Percentiles rank a stretch among this genome's conserved stretches.
Conservation (phyloP, 2,113 vertebrate species). For the Chelonoidis abingdonii region DNA sequence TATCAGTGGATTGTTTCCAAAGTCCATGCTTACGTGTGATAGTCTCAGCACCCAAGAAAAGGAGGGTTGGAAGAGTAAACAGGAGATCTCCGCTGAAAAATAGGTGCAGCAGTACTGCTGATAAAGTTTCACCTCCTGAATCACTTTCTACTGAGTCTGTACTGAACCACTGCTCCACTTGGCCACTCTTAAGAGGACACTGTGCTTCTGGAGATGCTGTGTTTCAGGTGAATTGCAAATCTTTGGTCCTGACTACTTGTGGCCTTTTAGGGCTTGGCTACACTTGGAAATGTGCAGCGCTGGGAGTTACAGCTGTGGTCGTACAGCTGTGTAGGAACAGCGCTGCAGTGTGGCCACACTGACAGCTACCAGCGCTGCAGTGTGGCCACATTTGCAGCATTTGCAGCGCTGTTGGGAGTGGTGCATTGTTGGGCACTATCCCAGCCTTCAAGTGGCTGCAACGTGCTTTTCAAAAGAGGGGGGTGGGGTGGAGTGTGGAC, state of each 20-base stretch:
- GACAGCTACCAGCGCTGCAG: no score
- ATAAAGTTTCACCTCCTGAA: background rate
- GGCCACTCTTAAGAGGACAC: background rate
- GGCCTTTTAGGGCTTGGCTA: no score
- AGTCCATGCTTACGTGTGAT: background rate
- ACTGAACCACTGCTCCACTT: background rate
- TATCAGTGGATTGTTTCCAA: background rate
- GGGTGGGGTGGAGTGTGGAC: no score
- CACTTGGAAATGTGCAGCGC: no score
- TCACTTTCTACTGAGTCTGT: background rate
- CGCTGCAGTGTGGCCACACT: no score
- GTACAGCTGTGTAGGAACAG: no score
- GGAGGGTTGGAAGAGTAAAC: background rate
- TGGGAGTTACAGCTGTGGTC: no score
- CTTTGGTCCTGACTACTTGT: background rate
- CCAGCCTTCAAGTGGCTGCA: no score
- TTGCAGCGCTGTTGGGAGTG: no score
- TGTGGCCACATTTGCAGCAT: no score
- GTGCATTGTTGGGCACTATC: no score
- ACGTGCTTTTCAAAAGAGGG: no score
- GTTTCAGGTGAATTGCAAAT: background rate
- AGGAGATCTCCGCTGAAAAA: background rate
- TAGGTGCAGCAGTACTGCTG: background rate
- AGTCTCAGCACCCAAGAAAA: background rate
- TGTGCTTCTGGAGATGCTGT: background rate